Conservation (phyloP, 2,797 vertebrate species). For the Labroides dimidiatus region DNA sequence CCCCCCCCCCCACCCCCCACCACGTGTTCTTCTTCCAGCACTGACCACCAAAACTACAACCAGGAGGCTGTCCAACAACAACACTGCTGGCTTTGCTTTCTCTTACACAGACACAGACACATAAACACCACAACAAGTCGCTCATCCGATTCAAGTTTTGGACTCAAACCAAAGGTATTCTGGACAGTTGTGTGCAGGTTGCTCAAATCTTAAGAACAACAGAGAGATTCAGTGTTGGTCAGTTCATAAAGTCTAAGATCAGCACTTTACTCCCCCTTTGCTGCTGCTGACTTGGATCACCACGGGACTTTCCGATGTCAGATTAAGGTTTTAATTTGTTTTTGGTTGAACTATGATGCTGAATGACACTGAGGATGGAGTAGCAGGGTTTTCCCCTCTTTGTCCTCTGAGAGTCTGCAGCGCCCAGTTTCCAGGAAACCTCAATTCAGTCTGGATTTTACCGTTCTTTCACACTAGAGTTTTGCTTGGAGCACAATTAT, state of each 20-base stretch:
- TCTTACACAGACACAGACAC: slow-evolving; percentile 21
- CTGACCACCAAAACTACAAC: slow-evolving; percentile 1
- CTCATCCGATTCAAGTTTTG: slow-evolving; percentile 24
- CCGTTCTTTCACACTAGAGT: background rate
- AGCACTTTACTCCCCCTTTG: background rate
- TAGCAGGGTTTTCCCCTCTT: background rate
- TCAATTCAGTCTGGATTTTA: background rate
- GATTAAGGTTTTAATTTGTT: background rate
- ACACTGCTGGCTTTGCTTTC: slow-evolving; percentile 31
- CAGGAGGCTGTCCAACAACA: slow-evolving; percentile 41
- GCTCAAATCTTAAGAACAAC: slow-evolving; percentile 10
- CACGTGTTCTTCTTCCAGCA: slow-evolving; percentile 16
- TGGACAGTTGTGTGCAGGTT: slow-evolving; percentile 13
- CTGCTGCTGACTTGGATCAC: background rate
- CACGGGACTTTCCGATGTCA: slow-evolving; percentile 9
- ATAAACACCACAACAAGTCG: background rate
- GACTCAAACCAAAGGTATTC: slow-evolving; percentile 12
- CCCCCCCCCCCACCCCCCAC: too few relatives aligned
- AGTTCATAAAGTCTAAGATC: background rate
- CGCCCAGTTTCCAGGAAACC: background rate
- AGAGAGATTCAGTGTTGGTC: slow-evolving; percentile 1
- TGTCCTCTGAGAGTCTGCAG: background rate
- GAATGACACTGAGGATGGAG: background rate
- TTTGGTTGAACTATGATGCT: background rate
- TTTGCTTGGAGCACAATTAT: background rate